Base-by-base conservation (phyloP, 2,113 vertebrate genomes). In the Pluvialis apricaria region DNA sequence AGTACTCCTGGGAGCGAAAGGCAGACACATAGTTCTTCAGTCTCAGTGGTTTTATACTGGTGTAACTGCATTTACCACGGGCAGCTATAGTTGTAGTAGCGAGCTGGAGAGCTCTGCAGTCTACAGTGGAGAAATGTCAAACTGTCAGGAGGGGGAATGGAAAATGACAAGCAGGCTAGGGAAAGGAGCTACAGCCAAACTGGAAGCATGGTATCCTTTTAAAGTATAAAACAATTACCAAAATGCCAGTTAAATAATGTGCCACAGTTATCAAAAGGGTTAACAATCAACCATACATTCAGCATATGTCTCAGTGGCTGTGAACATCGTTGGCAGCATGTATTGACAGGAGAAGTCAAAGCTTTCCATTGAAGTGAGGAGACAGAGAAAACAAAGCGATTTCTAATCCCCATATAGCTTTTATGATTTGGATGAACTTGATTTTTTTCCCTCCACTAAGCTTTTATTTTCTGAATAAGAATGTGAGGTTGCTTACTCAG, bases 361-460 rank as follows among this genome's bases (percentile, higher is more conserved):
- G 77, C 66, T 91, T 94, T 93, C 42, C 28, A 71, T 1, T 88
- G 64, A 82, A 90, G n/a, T 36, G 57, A 88, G 26, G 65, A 88
- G 34, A 57, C 7, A 90, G 73, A 83, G 45, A 91, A 90, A 89
- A 86, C 60, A 86, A 90, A 79, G 29, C 73, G 38, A 91, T 95
- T 92, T 90, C 52, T 82, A 97, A 88, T 97, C 92, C 79, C 55
- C 21, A 21, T 57, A 57, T 79, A 90, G 82, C 66, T 97, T 95
- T 97, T 97, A 94, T 83, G 64, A 95, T 90, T 96, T 91, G 92
- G 82, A 96, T 92, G 82, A 96, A 86, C 73, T 82, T 75, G 36
- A 44, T 78, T 90, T 75, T 73, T 61, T 51, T 13, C 13, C 64
- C 81, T 92, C 52, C 32, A 55, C 55, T 96, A 95, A 94, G 65